Evolutionary conservation across 2,113 vertebrate genomes (phyloP).

Genomic region (Circaetus gallicus): DNA sequence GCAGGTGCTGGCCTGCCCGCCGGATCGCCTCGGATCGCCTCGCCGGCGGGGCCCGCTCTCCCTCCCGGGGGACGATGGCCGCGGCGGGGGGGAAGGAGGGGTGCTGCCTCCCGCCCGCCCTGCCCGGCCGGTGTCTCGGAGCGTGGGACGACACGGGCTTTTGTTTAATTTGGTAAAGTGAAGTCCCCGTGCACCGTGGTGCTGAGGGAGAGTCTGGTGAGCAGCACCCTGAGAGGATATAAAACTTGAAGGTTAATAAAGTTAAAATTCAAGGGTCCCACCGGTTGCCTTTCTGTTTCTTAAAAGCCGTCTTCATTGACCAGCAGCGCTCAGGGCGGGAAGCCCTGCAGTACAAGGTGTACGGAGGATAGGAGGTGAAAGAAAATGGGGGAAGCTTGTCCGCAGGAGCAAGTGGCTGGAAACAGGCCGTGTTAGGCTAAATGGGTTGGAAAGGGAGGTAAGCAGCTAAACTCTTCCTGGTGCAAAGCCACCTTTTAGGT

Average conservation of each 20-base stretch:
- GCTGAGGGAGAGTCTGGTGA: not conserved
- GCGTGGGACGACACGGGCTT: accelerated
- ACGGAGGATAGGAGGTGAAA: not conserved
- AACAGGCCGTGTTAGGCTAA: accelerated
- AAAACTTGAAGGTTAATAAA: not conserved
- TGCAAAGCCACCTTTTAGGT: not conserved
- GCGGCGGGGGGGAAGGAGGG: no score
- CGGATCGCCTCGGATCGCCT: no score
- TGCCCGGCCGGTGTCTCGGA: not conserved
- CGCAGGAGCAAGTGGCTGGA: not conserved
- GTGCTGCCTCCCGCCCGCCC: not conserved
- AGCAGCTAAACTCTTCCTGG: not conserved
- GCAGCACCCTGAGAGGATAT: accelerated
- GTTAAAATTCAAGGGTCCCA: not conserved
- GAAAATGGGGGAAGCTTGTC: not conserved
- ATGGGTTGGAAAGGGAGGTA: not conserved
- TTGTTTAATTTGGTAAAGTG: not conserved
- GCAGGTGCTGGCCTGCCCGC: not conserved
- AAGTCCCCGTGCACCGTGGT: accelerated
- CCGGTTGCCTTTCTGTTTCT: not conserved
- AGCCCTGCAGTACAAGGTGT: accelerated
- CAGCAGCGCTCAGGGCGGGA: accelerated
- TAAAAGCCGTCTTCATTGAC: not conserved
- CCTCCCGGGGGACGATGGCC: accelerated
- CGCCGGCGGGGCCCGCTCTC: no score